Conservation (phyloP, 2,113 vertebrate genomes). For the Misgurnus mizolepis region DNA sequence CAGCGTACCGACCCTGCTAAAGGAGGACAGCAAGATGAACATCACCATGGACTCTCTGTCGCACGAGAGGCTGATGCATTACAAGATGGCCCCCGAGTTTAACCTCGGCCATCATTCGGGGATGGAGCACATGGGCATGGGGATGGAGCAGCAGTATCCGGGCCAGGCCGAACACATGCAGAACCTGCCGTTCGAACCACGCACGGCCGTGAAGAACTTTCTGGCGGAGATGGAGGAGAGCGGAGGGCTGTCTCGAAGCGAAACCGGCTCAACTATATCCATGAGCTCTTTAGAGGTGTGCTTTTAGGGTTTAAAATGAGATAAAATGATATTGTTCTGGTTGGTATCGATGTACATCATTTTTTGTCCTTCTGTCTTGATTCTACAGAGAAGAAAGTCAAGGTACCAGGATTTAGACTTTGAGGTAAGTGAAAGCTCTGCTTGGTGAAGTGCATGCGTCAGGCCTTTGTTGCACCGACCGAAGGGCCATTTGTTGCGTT, state of each 20-base stretch:
- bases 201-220: constrained; percentile 98
- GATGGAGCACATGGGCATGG: constrained; percentile 90
- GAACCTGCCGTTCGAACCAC: constrained; percentile 93
- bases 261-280: constrained; percentile 97
- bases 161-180: constrained; percentile 89
- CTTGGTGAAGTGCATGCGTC: constrained; percentile 56
- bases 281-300: constrained; percentile 98
- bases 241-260: constrained; percentile 90
- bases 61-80: constrained; percentile 95
- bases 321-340: too few species aligned
- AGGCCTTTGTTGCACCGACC: constrained; percentile 59
- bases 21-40: constrained; percentile 95
- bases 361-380: constrained; percentile 51
- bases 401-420: constrained; percentile 99
- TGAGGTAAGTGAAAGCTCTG: constrained; percentile 85
- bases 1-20: constrained; percentile 85
- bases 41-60: constrained; percentile 92
- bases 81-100: constrained; percentile 94
- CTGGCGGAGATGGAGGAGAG: constrained; percentile 96
- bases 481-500: constrained; percentile 65
- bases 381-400: constrained; percentile 97
- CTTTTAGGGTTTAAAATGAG: not conserved
- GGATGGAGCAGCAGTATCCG: constrained; percentile 90
- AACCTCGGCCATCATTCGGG: constrained; percentile 84
- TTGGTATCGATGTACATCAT: not conserved